Conservation (phyloP, 37 sponge, comb jelly and placozoan genomes). For the Halisarca cf. caerulea region DNA sequence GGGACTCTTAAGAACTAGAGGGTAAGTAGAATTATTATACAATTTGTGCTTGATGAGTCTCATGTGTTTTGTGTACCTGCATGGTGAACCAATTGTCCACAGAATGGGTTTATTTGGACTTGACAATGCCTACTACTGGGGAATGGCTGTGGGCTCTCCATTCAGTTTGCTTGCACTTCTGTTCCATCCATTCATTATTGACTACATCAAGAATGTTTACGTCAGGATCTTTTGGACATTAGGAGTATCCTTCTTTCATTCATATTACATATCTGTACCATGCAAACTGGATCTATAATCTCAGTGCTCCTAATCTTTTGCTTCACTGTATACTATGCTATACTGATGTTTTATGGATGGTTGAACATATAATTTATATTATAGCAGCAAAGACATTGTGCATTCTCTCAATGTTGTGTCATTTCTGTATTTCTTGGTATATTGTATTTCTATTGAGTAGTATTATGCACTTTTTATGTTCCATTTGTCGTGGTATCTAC, state of each 20-base stretch:
- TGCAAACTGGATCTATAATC: too few species aligned
- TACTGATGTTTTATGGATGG: too few species aligned
- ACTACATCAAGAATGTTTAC: not conserved
- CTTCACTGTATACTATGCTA: too few species aligned
- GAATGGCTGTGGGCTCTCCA: conserved; percentile 24
- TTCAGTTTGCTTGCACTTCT: not conserved
- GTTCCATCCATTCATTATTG: conserved; percentile 4
- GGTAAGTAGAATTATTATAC: not conserved
- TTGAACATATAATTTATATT: too few species aligned
- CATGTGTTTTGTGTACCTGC: not conserved
- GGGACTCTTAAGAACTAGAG: not conserved
- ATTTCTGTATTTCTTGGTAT: not conserved
- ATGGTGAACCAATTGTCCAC: not conserved
- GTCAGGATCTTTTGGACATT: not conserved
- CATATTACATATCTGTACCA: too few species aligned
- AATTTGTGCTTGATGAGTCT: not conserved
- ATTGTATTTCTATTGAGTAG: not conserved
- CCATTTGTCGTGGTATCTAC: not conserved
- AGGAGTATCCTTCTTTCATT: conserved; percentile 14
- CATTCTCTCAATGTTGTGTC: too few species aligned
- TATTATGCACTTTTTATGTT: not conserved
- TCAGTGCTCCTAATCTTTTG: too few species aligned
- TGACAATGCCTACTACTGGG: conserved; percentile 19
- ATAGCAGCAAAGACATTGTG: too few species aligned
- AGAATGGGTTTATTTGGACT: not conserved